A percentile compares a stretch with the other conserved stretches of the same genome.
Evolutionary conservation across 2,888 invertebrate genomes (phyloP).

Genomic region (Bombylius major): DNA sequence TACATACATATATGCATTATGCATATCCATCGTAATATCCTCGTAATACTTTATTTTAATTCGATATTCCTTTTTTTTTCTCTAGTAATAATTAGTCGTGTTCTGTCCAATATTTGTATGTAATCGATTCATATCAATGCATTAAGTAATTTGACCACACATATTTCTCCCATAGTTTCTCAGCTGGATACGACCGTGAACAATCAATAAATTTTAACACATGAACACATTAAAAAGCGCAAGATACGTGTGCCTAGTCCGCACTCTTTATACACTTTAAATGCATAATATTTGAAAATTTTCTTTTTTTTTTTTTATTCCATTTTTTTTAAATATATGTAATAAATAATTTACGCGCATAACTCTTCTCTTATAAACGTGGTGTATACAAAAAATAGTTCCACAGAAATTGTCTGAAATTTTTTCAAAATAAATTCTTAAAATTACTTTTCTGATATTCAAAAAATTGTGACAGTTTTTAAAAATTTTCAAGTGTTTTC

Average conservation of each 20-base stretch:
- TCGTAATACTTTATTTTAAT: not conserved
- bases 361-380: not conserved
- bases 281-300: too few species aligned
- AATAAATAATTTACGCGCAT: slow-evolving; percentile 12
- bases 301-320: not conserved
- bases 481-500: too few species aligned
- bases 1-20: not conserved
- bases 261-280: not conserved
- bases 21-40: too few species aligned
- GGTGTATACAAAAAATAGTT: too few species aligned
- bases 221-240: slow-evolving; percentile 24
- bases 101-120: slow-evolving; percentile 14
- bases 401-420: too few species aligned
- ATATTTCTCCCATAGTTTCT: slow-evolving; percentile 32
- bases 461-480: too few species aligned
- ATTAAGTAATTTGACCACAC: slow-evolving; percentile 30
- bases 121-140: slow-evolving; percentile 7
- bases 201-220: slow-evolving; percentile 39
- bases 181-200: slow-evolving; percentile 33
- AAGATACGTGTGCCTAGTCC: slow-evolving; percentile 7
- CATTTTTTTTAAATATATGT: too few species aligned
- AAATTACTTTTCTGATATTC: too few species aligned
- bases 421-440: too few species aligned
- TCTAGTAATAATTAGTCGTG: slow-evolving; percentile 15
- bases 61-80: too few species aligned